Conservation (phyloP, 92 coral and sea anemone species). For the Parazoanthus darwini region DNA sequence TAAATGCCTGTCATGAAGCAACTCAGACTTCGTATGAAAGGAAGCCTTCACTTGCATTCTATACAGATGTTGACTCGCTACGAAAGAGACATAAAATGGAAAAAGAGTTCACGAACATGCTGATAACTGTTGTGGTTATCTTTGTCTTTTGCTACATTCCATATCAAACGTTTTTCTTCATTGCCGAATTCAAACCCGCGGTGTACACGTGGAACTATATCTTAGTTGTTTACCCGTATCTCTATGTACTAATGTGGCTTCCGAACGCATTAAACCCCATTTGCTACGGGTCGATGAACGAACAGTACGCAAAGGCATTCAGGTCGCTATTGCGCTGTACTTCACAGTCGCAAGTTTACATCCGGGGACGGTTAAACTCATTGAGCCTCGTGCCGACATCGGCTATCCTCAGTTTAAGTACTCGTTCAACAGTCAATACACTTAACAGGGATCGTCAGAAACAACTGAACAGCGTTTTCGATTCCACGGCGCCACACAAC, state of each 20-base stretch:
- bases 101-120: constrained; percentile 76
- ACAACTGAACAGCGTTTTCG: constrained; percentile 8
- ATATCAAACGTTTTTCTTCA: constrained; percentile 66
- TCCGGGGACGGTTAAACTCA: constrained; percentile 39
- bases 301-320: constrained; percentile 69
- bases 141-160: constrained; percentile 84
- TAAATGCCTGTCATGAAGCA: constrained; percentile 5
- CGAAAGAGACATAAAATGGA: constrained; percentile 73
- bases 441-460: not conserved
- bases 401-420: constrained; percentile 12
- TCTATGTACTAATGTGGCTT: constrained; percentile 83
- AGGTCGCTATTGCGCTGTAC: constrained; percentile 54
- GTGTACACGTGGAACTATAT: constrained; percentile 56
- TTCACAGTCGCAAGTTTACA: constrained; percentile 32
- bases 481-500: constrained; percentile 2
- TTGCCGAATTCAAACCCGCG: constrained; percentile 34
- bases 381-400: constrained; percentile 20
- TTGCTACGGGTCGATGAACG: constrained; percentile 82
- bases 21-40: not conserved
- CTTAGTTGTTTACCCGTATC: constrained; percentile 58
- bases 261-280: constrained; percentile 88
- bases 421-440: constrained; percentile 25
- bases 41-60: constrained; percentile 26
- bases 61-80: constrained; percentile 51
- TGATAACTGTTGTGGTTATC: constrained; percentile 67